Evolutionary conservation across 2,888 invertebrate genomes (phyloP).

Genomic region (Cerastis rubricosa): DNA sequence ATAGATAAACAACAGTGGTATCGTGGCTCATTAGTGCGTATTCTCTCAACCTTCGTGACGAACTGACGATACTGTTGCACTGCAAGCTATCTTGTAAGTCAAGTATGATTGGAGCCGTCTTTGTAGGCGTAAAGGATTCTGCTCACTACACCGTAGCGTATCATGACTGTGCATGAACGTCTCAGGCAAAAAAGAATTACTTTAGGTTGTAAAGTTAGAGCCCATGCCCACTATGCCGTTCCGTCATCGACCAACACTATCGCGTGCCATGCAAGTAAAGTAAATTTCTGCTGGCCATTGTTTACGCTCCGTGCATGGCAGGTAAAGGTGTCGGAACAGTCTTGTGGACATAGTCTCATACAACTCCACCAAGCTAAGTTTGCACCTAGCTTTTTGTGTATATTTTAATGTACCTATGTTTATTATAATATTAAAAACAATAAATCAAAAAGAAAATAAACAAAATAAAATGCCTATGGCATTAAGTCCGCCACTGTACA

Average conservation of each 20-base stretch:
- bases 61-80: neutral
- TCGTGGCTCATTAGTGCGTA: slow-evolving; percentile 50
- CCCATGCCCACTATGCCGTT: neutral
- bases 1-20: slow-evolving; percentile 4
- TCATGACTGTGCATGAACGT: neutral
- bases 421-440: too few species aligned
- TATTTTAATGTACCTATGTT: too few species aligned
- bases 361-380: too few species aligned
- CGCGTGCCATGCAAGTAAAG: neutral
- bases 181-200: neutral
- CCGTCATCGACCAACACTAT: neutral
- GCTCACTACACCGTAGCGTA: neutral
- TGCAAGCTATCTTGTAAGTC: slow-evolving; percentile 33
- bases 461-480: too few species aligned
- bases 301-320: neutral
- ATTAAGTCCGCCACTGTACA: too few species aligned
- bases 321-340: neutral
- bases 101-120: slow-evolving; percentile 50
- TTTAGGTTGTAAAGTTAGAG: neutral
- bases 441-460: too few species aligned
- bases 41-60: slow-evolving; percentile 19
- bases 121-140: neutral
- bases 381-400: too few species aligned
- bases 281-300: neutral
- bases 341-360: too few species aligned